These are phyloP conservation scores for Zaprionus bogoriensis DNA, from an alignment of 2,888 invertebrate species.

Conservation along the genomic window DNA sequence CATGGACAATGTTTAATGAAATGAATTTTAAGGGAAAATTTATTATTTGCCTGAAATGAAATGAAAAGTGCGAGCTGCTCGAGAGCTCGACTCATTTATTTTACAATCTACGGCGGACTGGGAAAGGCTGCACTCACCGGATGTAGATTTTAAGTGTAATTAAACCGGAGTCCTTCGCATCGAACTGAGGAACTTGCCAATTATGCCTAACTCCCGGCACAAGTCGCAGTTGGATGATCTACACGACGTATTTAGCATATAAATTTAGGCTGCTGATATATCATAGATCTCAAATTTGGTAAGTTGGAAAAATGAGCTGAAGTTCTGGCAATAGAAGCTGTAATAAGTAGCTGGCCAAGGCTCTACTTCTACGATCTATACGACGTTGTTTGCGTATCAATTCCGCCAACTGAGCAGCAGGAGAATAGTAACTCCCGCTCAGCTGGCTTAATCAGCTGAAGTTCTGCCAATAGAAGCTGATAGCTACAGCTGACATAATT, in stretches of 20 bases:
- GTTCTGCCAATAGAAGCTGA: not conserved
- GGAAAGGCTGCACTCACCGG: slow-evolving; percentile 32
- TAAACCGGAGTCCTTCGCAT: slow-evolving; percentile 43
- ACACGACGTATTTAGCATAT: slow-evolving; percentile 7
- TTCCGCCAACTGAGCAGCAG: slow-evolving; percentile 3
- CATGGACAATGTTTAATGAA: slow-evolving; percentile 73
- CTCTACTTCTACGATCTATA: slow-evolving; percentile 29
- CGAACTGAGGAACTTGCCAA: slow-evolving; percentile 39
- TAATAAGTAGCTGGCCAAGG: too few relatives aligned
- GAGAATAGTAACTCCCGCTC: not conserved
- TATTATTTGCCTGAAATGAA: slow-evolving; percentile 71
- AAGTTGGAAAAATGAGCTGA: too few relatives aligned
- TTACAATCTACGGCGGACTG: slow-evolving; percentile 22
- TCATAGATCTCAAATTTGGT: too few relatives aligned
- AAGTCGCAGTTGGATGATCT: slow-evolving; percentile 28
- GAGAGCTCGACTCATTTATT: slow-evolving; percentile 44
- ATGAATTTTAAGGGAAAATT: slow-evolving; percentile 73
- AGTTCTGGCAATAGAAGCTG: too few relatives aligned
- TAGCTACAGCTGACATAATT: not conserved
- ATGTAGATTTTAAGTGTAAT: slow-evolving; percentile 64
- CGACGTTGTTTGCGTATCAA: slow-evolving; percentile 18
- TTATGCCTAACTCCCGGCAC: slow-evolving; percentile 37
- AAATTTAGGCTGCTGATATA: slow-evolving; percentile 19
- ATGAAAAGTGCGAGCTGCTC: slow-evolving; percentile 72
- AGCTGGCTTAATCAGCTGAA: not conserved